These are phyloP conservation scores for Vannuccia rotundouncinata DNA, from an alignment of 2,888 invertebrate genomes.

Conservation along the genomic window DNA sequence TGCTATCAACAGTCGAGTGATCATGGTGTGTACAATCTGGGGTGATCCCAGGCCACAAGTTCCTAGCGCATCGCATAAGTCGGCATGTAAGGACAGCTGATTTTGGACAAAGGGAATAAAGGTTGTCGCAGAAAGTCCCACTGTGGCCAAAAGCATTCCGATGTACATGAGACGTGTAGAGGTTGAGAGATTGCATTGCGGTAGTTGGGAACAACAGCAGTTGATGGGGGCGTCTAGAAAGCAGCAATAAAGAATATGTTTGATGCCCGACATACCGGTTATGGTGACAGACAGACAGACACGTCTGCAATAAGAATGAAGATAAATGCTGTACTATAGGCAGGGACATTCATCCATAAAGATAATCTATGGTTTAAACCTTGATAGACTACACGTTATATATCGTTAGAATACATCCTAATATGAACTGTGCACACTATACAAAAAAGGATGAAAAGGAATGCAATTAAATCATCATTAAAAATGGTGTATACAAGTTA, in stretches of 20 bases:
- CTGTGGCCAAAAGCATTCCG: neutral
- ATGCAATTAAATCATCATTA: too few relatives aligned
- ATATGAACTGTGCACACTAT: too few relatives aligned
- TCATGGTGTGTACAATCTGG: neutral
- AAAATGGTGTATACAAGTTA: too few relatives aligned
- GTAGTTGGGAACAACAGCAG: neutral
- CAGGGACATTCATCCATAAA: too few relatives aligned
- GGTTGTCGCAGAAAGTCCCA: neutral
- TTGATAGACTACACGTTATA: too few relatives aligned
- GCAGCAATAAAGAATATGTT: neutral
- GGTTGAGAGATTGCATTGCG: neutral
- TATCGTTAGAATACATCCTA: too few relatives aligned
- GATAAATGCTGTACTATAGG: too few relatives aligned
- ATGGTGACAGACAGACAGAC: too few relatives aligned
- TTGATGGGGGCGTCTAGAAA: neutral
- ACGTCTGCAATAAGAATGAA: too few relatives aligned
- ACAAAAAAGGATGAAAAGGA: too few relatives aligned
- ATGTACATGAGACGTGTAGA: neutral
- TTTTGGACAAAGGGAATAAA: neutral
- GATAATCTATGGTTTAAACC: too few relatives aligned
- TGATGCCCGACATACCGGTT: too few relatives aligned
- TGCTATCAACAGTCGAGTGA: neutral
- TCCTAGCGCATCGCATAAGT: neutral
- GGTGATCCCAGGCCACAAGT: neutral
- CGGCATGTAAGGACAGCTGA: neutral